Conservation (phyloP, 2,113 vertebrate genomes). For the Calidris pugnax region DNA sequence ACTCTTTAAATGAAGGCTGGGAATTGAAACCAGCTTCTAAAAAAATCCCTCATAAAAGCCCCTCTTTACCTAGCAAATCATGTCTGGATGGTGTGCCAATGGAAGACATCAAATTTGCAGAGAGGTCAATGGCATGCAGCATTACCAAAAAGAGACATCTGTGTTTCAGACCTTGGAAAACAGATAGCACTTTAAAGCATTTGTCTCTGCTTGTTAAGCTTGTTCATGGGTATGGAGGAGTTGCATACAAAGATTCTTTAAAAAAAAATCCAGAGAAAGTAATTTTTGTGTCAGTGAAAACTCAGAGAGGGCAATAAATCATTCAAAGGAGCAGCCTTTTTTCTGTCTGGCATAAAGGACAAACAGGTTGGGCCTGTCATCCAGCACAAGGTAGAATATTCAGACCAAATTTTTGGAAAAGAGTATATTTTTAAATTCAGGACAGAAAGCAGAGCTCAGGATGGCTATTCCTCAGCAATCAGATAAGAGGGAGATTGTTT, state of each 20-base stretch:
- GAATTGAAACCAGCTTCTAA: background rate
- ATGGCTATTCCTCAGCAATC: background rate
- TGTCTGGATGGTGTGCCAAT: background rate
- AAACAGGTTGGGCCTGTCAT: background rate
- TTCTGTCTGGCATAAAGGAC: background rate
- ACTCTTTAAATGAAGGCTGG: background rate
- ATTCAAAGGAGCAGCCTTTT: background rate
- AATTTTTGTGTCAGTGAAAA: constrained; percentile 2
- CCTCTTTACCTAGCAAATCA: background rate
- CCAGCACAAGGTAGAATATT: background rate
- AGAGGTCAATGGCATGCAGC: constrained; percentile 47
- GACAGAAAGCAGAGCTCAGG: background rate
- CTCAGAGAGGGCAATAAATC: background rate
- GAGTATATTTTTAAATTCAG: background rate
- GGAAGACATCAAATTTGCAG: constrained; percentile 11
- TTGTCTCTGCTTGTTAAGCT: constrained; percentile 53
- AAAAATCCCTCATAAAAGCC: background rate
- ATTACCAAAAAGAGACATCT: constrained; percentile 75
- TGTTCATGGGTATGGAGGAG: constrained; percentile 54
- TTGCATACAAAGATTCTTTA: constrained; percentile 50
- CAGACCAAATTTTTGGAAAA: background rate
- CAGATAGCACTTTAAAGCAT: constrained; percentile 63
- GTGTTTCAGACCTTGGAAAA: constrained; percentile 67
- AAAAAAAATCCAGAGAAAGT: constrained; percentile 46
- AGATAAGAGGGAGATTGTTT: background rate